Conservation (phyloP, 2,888 invertebrate genomes). For the Macrosoma leucophasiata region DNA sequence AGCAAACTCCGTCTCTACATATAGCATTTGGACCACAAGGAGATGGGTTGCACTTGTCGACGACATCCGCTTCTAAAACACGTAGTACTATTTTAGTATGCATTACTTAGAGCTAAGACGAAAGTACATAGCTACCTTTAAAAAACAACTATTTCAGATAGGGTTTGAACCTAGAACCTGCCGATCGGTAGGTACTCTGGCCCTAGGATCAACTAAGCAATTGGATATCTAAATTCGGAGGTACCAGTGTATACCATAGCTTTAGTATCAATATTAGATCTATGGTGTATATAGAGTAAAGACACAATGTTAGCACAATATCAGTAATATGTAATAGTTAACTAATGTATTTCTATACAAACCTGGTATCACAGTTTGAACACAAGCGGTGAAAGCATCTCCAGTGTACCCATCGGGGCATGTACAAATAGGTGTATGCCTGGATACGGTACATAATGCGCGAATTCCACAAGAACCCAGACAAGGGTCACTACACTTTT, state of each 20-base stretch:
- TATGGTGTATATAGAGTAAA: background rate
- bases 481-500: constrained; percentile 84
- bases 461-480: constrained; percentile 80
- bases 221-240: too few relatives aligned
- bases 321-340: background rate
- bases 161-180: too few relatives aligned
- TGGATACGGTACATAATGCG: constrained; percentile 78
- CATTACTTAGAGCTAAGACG: too few relatives aligned
- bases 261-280: too few relatives aligned
- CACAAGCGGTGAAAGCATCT: constrained; percentile 77
- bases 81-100: too few relatives aligned
- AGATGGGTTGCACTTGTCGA: constrained; percentile 76
- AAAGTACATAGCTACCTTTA: too few relatives aligned
- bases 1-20: constrained; percentile 75
- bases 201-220: too few relatives aligned
- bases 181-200: too few relatives aligned
- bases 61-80: constrained; percentile 40
- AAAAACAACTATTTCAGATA: too few relatives aligned
- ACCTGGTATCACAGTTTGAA: constrained; percentile 55
- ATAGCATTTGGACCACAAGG: constrained; percentile 80
- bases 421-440: constrained; percentile 83
- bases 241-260: too few relatives aligned
- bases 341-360: constrained; percentile 26
- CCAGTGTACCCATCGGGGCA: constrained; percentile 82
- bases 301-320: background rate